Conservation (phyloP, 1,140 invertebrate species). For the Brachystomella parvula region DNA sequence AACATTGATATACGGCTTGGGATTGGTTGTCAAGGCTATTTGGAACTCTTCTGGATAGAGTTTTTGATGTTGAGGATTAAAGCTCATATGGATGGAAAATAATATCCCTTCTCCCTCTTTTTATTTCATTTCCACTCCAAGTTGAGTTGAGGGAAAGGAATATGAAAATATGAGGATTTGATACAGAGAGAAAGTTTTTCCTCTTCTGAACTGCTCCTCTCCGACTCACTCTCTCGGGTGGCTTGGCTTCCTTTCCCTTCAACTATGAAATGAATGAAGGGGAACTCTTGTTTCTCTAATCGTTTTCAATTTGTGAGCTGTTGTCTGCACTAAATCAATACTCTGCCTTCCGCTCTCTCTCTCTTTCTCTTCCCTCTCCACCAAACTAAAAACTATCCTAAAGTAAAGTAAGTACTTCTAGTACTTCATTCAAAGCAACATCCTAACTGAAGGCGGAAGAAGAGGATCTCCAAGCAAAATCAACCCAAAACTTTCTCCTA, state of each 20-base stretch:
- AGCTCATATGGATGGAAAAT: background rate
- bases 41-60: background rate
- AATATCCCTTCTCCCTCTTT: background rate
- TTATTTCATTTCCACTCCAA: background rate
- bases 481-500: background rate
- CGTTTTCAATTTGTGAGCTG: slow-evolving; percentile 32
- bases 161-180: slow-evolving; percentile 25
- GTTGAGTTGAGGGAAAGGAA: background rate
- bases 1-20: too few species aligned
- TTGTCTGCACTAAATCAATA: slow-evolving; percentile 33
- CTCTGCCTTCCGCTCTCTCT: slow-evolving; percentile 21
- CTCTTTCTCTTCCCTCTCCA: background rate
- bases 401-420: background rate
- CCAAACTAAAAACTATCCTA: background rate
- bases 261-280: slow-evolving; percentile 12
- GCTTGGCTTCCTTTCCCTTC: background rate
- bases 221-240: background rate
- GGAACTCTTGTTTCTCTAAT: slow-evolving; percentile 29
- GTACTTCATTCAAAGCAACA: background rate
- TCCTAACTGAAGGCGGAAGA: background rate
- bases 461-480: background rate
- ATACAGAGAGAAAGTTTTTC: background rate
- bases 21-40: too few species aligned
- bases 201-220: background rate
- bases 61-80: background rate